Base-by-base conservation (phyloP, 37 sponge, comb jelly and placozoan genomes). In the Lycopodina hypogea region DNA sequence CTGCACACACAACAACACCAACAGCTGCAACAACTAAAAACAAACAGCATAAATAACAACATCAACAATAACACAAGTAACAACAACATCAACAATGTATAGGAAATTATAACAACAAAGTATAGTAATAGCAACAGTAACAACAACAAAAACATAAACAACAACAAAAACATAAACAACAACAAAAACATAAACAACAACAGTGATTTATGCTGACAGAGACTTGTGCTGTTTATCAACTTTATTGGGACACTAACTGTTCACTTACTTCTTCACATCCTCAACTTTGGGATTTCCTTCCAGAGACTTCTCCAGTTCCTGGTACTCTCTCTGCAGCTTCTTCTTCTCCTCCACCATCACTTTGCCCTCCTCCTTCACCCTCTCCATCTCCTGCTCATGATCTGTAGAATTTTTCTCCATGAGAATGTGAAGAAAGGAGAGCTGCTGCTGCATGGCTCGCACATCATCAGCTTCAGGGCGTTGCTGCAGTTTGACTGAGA, bases 401-500 rank as follows among this genome's bases (percentile, higher is more conserved):
- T 90, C 82, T 23, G 48, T 19, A 3, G 66, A 39, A 26, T 71
- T 55, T 74, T 84, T 75, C 56, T 90, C 90, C 82, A 90, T 45
- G 37, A 84, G 35, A 15, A 85, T 38, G 37, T 90, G 90, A 30
- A 90, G 74, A 0, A 82, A 74, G 26, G 90, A 84, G 40, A 90
- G 86, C 74, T 90, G 78, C 45, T 85, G 81, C 41, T 85, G 86
- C 68, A 90, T 29, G 23, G 86, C 90, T 50, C 77, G 75, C 68
- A 90, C 82, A 77, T 90, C 90, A 77, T 90, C 90, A 0, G 86
- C 86, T 32, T 85, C 90, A 40, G 90, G 80, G 12, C 58, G 58
- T 65, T 85, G 86, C 19, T 85, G 90, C 1, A 90, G 85, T 59
- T 85, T 81, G 0, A 62, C 60, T 24, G 82, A 45, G 7, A 90